Conservation (phyloP, 2,888 invertebrate species). For the Cryptocheilus praepositus region DNA sequence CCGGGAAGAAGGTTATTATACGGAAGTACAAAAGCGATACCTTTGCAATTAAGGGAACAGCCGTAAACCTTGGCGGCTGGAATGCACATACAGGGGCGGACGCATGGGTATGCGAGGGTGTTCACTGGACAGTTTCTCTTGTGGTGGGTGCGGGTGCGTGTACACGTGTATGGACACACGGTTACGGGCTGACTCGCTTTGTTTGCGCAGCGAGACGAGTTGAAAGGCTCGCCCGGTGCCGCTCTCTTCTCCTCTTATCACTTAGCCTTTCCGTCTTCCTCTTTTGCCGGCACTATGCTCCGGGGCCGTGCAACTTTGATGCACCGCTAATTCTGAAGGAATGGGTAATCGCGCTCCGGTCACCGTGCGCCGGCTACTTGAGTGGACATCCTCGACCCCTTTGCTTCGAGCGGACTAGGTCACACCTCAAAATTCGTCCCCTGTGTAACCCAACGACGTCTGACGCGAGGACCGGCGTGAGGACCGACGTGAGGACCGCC, state of each 20-base stretch:
- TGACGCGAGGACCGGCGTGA: neutral
- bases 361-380: slow-evolving; percentile 30
- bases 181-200: slow-evolving; percentile 31
- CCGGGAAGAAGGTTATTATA: slow-evolving; percentile 68
- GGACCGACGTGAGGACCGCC: neutral
- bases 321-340: slow-evolving; percentile 67
- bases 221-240: slow-evolving; percentile 32
- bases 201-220: slow-evolving; percentile 42
- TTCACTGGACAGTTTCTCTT: neutral
- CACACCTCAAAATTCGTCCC: slow-evolving; percentile 11
- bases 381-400: slow-evolving; percentile 37
- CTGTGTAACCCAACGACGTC: too few relatives aligned
- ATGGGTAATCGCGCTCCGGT: slow-evolving; percentile 63
- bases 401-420: slow-evolving; percentile 32
- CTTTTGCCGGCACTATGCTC: slow-evolving; percentile 26
- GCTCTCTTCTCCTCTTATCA: slow-evolving; percentile 33
- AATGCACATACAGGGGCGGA: slow-evolving; percentile 15
- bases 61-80: slow-evolving; percentile 54
- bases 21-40: slow-evolving; percentile 71
- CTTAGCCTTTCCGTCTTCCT: slow-evolving; percentile 43
- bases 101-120: slow-evolving; percentile 1
- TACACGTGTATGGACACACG: slow-evolving; percentile 13
- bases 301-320: slow-evolving; percentile 51
- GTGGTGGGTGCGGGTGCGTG: neutral
- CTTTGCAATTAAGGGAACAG: slow-evolving; percentile 70